Evolutionary conservation across 2,888 invertebrate genomes (phyloP), one percentile per base, ranked within the genome.

Genomic region (Pomacea canaliculata): DNA sequence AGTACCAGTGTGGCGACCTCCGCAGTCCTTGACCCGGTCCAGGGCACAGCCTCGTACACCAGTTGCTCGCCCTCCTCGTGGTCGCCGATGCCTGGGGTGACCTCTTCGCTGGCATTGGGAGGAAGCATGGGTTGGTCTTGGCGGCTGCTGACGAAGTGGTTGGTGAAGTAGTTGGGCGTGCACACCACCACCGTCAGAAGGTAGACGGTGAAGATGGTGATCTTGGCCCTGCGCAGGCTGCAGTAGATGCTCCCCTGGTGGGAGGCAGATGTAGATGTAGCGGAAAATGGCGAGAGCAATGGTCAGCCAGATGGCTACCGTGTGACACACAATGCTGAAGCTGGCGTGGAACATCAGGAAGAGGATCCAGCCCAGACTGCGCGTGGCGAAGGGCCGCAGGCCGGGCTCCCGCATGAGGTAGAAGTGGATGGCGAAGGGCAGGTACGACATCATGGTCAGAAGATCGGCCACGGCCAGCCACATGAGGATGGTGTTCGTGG

Each of bases 221-320:
- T 95, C 95, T 73, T 93, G 0, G 97, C 96, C 80, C 95, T 94
- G 73, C 92, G 92, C 92, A 95, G 94, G 85, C 94, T 95, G 89
- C 97, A 97, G 95, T 96, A 95, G 56, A 94, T 93, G 59, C 94
- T 93, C 87, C 95, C 84, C 93, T 93, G 82, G 95, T 95, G 0
- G 97, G 90, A 94, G 94, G 0, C 95, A 96, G 76, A 92, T 91
- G 81, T 90, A 92, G n/a, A 92, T 84, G 89, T 96, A 97, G 8
- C 98, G 93, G 96, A 98, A 98, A 16, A 97, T 94, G 0, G 98
- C 98, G 79, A 98, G 91, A 0, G 96, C 95, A 4, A 98, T 95
- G 0, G 98, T 98, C 83, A 98, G 91, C 94, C 96, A 97, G 83
- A 97, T 97, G 2, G 97, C 96, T 81, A 97, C 95, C 1, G 97